These are phyloP conservation scores for Cydia fagiglandana DNA, from an alignment of 1,140 invertebrate species.

Conservation along the genomic window DNA sequence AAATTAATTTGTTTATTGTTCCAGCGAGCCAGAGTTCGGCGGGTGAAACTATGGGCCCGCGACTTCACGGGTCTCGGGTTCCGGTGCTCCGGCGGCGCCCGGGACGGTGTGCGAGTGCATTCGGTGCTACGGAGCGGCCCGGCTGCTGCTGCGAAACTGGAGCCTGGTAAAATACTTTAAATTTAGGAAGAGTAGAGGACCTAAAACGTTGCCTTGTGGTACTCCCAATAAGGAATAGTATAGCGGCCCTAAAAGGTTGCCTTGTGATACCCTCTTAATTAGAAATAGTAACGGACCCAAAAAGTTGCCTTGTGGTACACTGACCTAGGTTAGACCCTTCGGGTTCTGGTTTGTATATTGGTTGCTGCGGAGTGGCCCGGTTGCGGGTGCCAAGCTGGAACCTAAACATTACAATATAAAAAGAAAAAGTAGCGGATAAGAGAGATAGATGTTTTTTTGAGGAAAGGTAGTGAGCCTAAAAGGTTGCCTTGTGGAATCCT, in stretches of 20 bases:
- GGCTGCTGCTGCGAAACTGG: slow-evolving; percentile 91
- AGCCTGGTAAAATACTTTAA: slow-evolving; percentile 83
- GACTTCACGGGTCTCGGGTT: slow-evolving; percentile 96
- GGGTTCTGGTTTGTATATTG: slow-evolving; percentile 93
- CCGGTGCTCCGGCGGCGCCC: slow-evolving; percentile 92
- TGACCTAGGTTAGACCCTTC: slow-evolving; percentile 54
- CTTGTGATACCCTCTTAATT: background rate
- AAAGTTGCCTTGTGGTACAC: slow-evolving; percentile 70
- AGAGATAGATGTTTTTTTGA: too few relatives aligned
- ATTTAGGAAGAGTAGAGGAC: background rate
- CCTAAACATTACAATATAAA: slow-evolving; percentile 57
- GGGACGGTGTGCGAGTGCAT: slow-evolving; percentile 93
- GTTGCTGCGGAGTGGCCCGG: slow-evolving; percentile 92
- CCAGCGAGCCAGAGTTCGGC: slow-evolving; percentile 59
- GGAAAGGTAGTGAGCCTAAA: too few relatives aligned
- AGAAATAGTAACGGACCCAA: background rate
- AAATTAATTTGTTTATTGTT: slow-evolving; percentile 32
- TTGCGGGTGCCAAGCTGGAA: slow-evolving; percentile 90
- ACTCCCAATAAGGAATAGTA: background rate
- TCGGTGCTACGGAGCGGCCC: slow-evolving; percentile 92
- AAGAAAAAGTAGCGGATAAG: too few relatives aligned
- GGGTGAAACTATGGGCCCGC: slow-evolving; percentile 88
- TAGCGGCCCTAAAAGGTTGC: background rate
- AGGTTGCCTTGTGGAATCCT: too few relatives aligned
- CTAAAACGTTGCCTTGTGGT: background rate